A percentile compares a stretch with the other conserved stretches of the same genome.
Evolutionary conservation across 1,140 invertebrate species (phyloP).

Genomic region (Thrips palmi): DNA sequence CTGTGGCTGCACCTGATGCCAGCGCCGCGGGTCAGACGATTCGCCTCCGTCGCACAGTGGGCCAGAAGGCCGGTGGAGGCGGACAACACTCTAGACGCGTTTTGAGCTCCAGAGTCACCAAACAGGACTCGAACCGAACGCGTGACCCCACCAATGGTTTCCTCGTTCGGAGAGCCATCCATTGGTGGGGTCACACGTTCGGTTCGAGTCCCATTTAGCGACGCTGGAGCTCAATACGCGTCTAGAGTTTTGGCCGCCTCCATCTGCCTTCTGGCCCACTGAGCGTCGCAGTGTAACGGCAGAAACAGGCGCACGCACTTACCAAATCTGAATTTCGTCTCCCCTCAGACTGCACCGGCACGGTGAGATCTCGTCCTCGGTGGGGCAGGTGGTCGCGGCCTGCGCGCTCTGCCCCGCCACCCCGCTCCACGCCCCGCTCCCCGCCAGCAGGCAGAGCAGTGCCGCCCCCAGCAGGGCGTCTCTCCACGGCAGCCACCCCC

Average conservation of each 20-base stretch:
- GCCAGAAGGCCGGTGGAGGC: too few relatives aligned
- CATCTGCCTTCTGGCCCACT: background rate
- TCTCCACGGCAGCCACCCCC: too few relatives aligned
- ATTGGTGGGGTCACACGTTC: background rate
- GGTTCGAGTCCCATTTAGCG: background rate
- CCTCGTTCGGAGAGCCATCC: background rate
- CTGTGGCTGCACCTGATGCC: conserved; percentile 76
- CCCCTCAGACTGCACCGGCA: conserved; percentile 17
- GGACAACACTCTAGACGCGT: conserved; percentile 6
- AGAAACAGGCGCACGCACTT: conserved; percentile 3
- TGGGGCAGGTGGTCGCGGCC: conserved; percentile 11
- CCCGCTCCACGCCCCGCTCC: too few relatives aligned
- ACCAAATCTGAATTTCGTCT: conserved; percentile 19
- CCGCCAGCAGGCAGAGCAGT: too few relatives aligned
- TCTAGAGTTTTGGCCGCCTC: background rate
- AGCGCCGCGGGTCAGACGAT: too few relatives aligned
- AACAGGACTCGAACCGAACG: background rate
- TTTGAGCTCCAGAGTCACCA: background rate
- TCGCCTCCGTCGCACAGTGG: too few relatives aligned
- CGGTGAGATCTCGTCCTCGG: conserved; percentile 14
- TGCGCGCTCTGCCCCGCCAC: too few relatives aligned
- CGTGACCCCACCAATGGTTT: background rate
- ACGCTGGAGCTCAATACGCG: background rate
- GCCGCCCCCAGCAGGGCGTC: too few relatives aligned
- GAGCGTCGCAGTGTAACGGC: background rate